Conservation (phyloP, 2,113 vertebrate genomes). For the Neomonachus schauinslandi region DNA sequence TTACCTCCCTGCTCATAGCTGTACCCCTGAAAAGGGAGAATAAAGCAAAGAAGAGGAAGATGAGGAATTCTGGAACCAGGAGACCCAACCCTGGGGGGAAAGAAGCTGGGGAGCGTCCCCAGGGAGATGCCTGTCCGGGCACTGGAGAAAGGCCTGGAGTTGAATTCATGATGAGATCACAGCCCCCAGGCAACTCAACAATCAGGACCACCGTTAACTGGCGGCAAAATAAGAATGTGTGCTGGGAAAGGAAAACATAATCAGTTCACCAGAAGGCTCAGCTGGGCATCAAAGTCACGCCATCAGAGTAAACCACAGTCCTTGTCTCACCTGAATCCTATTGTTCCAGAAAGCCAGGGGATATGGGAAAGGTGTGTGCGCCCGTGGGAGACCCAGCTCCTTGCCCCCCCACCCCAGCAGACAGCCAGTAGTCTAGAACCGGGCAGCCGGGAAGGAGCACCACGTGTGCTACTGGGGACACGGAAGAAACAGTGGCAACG, state of each 20-base stretch:
- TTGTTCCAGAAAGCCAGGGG: neutral
- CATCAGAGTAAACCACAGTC: neutral
- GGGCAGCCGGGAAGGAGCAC: neutral
- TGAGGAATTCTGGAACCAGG: too few species aligned
- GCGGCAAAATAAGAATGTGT: neutral
- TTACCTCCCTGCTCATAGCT: neutral
- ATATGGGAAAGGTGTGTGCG: neutral
- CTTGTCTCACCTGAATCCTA: neutral
- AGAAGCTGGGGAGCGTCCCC: neutral
- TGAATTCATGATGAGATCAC: neutral
- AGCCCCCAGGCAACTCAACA: neutral
- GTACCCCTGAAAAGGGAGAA: neutral
- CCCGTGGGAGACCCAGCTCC: fast-evolving
- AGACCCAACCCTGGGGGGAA: neutral
- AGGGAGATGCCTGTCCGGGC: fast-evolving
- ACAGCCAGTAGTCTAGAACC: neutral
- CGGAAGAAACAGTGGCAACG: fast-evolving
- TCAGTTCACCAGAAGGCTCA: neutral
- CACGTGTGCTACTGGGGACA: fast-evolving
- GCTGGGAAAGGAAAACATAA: neutral
- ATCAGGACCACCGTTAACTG: neutral
- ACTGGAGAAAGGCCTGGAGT: neutral
- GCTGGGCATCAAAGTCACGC: neutral
- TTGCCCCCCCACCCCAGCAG: neutral
- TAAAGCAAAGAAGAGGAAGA: neutral